phyloP scores from a whole-genome alignment of 2,888 invertebrate genomes.

The Phortica okadai region DNA sequence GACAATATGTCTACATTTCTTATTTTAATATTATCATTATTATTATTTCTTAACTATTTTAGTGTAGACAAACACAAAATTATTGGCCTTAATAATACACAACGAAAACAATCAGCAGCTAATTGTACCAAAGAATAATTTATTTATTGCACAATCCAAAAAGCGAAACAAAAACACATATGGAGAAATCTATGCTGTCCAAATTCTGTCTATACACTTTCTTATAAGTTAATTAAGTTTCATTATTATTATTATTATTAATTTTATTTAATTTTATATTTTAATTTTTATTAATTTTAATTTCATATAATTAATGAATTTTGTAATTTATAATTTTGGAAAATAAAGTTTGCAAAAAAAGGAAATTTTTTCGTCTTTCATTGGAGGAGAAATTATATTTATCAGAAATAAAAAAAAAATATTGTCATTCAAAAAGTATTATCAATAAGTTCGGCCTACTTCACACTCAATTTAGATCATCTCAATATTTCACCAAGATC shows the following conservation, averaged over 20 bases:
- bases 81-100: slow-evolving; percentile 34
- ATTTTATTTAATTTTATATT: slow-evolving; percentile 8
- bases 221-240: slow-evolving; percentile 15
- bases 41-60: slow-evolving; percentile 54
- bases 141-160: slow-evolving; percentile 40
- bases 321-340: slow-evolving; percentile 18
- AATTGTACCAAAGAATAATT: slow-evolving; percentile 70
- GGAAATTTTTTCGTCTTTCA: neutral
- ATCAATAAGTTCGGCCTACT: no score
- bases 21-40: slow-evolving; percentile 11
- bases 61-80: slow-evolving; percentile 50
- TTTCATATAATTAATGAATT: slow-evolving; percentile 14
- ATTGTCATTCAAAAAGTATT: no score
- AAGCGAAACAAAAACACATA: slow-evolving; percentile 43
- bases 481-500: no score
- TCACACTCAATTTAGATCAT: no score
- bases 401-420: no score
- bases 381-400: no score
- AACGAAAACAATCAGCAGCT: slow-evolving; percentile 55
- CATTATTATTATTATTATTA: slow-evolving; percentile 9
- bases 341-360: slow-evolving; percentile 11
- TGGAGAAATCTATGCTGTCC: slow-evolving; percentile 25
- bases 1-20: slow-evolving; percentile 12
- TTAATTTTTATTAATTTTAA: slow-evolving; percentile 24
- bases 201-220: slow-evolving; percentile 32